These are phyloP conservation scores for Poeciliopsis turneri DNA, from an alignment of 2,797 vertebrate species.

Conservation along the genomic window DNA sequence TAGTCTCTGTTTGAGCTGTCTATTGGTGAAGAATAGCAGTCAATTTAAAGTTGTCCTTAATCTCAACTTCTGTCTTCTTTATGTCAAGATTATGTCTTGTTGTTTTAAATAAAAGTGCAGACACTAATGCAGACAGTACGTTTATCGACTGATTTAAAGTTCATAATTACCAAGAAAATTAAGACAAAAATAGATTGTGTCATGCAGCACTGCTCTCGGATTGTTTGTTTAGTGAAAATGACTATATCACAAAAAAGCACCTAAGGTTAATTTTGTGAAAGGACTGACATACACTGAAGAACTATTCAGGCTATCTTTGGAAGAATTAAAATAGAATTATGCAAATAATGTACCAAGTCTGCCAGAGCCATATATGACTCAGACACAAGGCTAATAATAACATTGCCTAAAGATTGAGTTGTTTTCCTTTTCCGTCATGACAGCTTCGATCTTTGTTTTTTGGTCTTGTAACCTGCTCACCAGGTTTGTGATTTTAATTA, in stretches of 20 bases:
- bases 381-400: neutral
- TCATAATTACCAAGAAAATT: neutral
- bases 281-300: neutral
- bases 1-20: neutral
- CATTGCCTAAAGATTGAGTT: neutral
- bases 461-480: neutral
- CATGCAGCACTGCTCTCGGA: neutral
- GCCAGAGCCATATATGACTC: neutral
- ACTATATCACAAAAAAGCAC: neutral
- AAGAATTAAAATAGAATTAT: conserved; percentile 3
- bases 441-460: neutral
- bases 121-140: neutral
- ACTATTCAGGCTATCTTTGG: neutral
- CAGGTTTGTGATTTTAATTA: neutral
- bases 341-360: neutral
- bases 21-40: neutral
- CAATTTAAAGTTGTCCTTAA: neutral
- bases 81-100: neutral
- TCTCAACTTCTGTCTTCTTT: neutral
- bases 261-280: neutral
- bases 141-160: neutral
- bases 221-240: neutral
- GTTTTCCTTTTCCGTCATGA: neutral
- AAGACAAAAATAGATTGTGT: neutral
- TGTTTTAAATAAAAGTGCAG: neutral